A percentile compares a stretch with the other conserved stretches of the same genome.
Evolutionary conservation across 2,113 vertebrate genomes (phyloP).

Genomic region (Ranitomeya imitator): DNA sequence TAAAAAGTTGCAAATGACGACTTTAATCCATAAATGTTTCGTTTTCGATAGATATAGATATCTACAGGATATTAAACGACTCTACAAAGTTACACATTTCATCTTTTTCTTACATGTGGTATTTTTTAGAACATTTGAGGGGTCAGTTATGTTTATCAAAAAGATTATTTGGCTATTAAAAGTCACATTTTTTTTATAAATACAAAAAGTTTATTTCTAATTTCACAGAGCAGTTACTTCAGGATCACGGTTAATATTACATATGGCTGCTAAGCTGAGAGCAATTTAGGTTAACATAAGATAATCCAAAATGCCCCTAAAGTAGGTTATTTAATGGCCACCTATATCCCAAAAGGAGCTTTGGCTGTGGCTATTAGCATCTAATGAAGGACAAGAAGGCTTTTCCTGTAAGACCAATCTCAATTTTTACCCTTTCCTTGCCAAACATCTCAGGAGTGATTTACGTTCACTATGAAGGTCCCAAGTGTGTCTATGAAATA

Average conservation of each 20-base stretch:
- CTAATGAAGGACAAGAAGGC: slow-evolving; percentile 24
- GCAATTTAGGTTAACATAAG: slow-evolving; percentile 50
- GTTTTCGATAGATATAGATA: not conserved
- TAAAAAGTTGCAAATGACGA: not conserved
- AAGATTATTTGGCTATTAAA: not conserved
- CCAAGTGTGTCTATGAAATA: not conserved
- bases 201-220: not conserved
- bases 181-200: not conserved
- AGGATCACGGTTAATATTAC: not conserved
- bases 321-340: slow-evolving; percentile 47
- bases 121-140: not conserved
- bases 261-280: slow-evolving; percentile 6
- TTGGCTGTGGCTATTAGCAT: slow-evolving; percentile 35
- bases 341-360: slow-evolving; percentile 38
- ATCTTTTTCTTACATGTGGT: not conserved
- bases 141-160: not conserved
- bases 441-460: not conserved
- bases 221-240: not conserved
- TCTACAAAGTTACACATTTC: not conserved
- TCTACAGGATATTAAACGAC: not conserved
- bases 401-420: not conserved
- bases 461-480: not conserved
- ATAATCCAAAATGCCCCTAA: slow-evolving; percentile 45
- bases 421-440: slow-evolving; percentile 5
- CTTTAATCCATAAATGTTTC: not conserved